A percentile compares a stretch with the other conserved stretches of the same genome.
These are phyloP conservation scores for Oophaga pumilio DNA, from an alignment of 2,113 vertebrate species.

Conservation along the genomic window DNA sequence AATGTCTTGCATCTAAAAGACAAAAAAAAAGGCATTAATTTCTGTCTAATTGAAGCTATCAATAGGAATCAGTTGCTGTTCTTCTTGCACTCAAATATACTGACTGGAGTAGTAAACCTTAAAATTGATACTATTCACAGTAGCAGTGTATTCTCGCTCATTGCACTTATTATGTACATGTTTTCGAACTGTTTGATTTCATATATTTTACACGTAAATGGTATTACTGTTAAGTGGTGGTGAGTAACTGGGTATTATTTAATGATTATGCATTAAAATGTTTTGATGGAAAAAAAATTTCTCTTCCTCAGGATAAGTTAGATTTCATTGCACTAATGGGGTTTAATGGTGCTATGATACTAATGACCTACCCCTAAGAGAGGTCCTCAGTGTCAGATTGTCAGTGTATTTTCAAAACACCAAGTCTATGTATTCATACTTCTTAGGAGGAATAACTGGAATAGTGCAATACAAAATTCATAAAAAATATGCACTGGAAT, in stretches of 20 bases:
- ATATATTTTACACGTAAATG: conserved; percentile 77
- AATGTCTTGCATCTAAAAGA: conserved; percentile 6
- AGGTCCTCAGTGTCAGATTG: no score
- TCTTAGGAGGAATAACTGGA: no score
- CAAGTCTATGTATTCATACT: no score
- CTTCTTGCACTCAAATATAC: conserved; percentile 88
- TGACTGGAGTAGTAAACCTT: conserved; percentile 87
- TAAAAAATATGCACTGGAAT: no score
- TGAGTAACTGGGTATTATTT: neutral
- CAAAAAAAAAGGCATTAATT: conserved; percentile 45
- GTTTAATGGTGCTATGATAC: no score
- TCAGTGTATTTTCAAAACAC: no score
- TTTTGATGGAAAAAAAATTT: no score
- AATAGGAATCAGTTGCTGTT: conserved; percentile 89
- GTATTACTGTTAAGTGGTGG: conserved; percentile 82
- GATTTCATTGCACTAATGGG: no score
- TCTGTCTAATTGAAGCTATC: conserved; percentile 86
- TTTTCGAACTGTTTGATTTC: conserved; percentile 81
- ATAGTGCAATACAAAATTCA: no score
- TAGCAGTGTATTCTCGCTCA: conserved; percentile 69
- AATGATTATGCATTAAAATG: no score
- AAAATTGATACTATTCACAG: conserved; percentile 82
- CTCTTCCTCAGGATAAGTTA: no score
- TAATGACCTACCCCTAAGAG: no score
- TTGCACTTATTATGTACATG: conserved; percentile 84